phyloP scores from a whole-genome alignment of 2,888 invertebrate genomes.

The Leptinotarsa tumamoca region DNA sequence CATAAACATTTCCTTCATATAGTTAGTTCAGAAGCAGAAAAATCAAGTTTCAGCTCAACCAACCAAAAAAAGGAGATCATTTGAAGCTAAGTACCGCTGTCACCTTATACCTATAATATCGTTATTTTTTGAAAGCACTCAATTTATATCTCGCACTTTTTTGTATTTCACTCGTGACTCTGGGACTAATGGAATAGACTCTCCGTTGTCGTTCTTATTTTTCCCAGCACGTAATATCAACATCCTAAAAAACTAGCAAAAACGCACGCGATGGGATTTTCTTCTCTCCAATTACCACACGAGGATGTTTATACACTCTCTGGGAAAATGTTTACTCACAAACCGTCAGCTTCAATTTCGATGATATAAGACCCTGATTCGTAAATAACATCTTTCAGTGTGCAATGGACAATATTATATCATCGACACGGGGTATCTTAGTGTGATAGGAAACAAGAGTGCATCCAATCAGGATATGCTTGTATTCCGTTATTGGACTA shows the following conservation, averaged over 20 bases:
- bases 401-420: neutral
- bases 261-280: neutral
- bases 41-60: too few relatives aligned
- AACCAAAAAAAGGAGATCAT: too few relatives aligned
- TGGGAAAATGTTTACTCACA: slow-evolving; percentile 10
- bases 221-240: neutral
- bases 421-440: neutral
- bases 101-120: too few relatives aligned
- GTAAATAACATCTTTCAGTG: slow-evolving; percentile 16
- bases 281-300: slow-evolving; percentile 11
- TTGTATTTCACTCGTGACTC: too few relatives aligned
- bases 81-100: too few relatives aligned
- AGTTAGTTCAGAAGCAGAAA: too few relatives aligned
- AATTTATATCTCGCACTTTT: too few relatives aligned
- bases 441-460: neutral
- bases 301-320: slow-evolving; percentile 18
- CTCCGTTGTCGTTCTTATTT: neutral
- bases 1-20: too few relatives aligned
- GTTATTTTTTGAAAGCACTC: too few relatives aligned
- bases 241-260: slow-evolving; percentile 6
- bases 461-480: neutral
- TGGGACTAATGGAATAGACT: neutral
- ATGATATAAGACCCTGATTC: neutral
- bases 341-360: slow-evolving; percentile 13
- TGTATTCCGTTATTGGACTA: neutral